Conservation (phyloP, 2,797 vertebrate species). For the Nyctalus aviator region DNA sequence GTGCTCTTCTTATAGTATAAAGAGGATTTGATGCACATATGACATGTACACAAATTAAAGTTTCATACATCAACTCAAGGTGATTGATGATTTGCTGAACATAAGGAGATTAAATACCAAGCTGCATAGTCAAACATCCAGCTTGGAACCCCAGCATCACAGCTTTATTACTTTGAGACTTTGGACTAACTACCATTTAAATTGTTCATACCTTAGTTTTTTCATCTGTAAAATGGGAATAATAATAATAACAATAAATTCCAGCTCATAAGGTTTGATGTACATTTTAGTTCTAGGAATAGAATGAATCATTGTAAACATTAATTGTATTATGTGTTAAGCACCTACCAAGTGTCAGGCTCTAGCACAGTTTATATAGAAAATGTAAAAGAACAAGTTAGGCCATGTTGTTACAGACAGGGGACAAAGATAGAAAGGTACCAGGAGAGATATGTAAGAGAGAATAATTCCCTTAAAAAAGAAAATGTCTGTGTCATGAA, state of each 20-base stretch:
- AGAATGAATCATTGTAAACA: neutral
- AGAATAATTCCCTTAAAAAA: neutral
- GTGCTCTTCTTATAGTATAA: neutral
- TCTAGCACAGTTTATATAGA: neutral
- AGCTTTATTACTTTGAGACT: neutral
- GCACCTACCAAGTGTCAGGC: neutral
- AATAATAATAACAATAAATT: neutral
- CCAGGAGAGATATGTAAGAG: neutral
- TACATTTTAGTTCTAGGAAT: neutral
- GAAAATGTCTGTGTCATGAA: neutral
- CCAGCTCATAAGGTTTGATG: accelerated
- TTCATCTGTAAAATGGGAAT: neutral
- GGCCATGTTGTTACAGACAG: too few species aligned
- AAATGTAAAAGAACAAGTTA: neutral
- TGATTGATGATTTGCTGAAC: too few species aligned
- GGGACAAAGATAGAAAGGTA: neutral
- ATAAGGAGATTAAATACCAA: neutral
- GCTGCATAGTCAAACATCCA: neutral
- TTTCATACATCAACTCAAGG: neutral
- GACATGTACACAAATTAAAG: neutral
- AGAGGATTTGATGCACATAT: neutral
- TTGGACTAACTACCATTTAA: too few species aligned
- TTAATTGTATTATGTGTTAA: neutral
- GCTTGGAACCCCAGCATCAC: neutral
- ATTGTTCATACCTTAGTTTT: neutral